Evolutionary conservation across 2,888 invertebrate genomes (phyloP).

Genomic region (Malthinus seriepunctatus): DNA sequence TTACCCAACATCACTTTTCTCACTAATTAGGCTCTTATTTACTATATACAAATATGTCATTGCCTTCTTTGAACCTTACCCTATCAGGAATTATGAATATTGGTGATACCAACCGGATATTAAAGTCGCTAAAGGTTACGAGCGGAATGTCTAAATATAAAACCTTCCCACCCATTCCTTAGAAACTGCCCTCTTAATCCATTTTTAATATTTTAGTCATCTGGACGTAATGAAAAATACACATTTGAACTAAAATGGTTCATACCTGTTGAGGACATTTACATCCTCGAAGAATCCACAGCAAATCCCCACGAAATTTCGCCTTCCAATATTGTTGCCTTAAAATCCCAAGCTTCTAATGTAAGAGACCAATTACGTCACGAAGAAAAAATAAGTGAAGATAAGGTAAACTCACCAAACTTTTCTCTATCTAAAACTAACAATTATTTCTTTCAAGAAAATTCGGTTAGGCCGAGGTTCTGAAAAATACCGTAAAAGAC

Average conservation of each 20-base stretch:
- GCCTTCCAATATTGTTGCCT: constrained; percentile 79
- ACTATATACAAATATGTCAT: too few species aligned
- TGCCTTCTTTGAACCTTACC: too few species aligned
- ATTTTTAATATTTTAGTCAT: constrained; percentile 64
- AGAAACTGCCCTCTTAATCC: too few species aligned
- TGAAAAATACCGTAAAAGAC: constrained; percentile 88
- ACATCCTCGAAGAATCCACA: constrained; percentile 70
- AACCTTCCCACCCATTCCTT: too few species aligned
- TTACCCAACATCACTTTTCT: too few species aligned
- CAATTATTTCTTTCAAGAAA: constrained; percentile 53
- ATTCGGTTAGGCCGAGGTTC: constrained; percentile 64
- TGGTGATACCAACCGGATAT: too few species aligned
- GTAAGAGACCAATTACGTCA: constrained; percentile 83
- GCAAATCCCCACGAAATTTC: constrained; percentile 73
- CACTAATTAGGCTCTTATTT: too few species aligned
- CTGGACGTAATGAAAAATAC: constrained; percentile 80
- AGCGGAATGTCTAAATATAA: too few species aligned
- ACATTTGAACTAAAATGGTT: constrained; percentile 95
- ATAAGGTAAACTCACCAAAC: constrained; percentile 56
- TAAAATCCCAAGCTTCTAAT: constrained; percentile 85
- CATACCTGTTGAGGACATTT: constrained; percentile 82
- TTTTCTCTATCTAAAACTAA: too few species aligned
- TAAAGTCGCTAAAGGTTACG: too few species aligned
- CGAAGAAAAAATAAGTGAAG: constrained; percentile 71
- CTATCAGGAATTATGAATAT: too few species aligned